Evolutionary conservation across 2,797 vertebrate species (phyloP).

Genomic region (Phataginus tetradactyla): DNA sequence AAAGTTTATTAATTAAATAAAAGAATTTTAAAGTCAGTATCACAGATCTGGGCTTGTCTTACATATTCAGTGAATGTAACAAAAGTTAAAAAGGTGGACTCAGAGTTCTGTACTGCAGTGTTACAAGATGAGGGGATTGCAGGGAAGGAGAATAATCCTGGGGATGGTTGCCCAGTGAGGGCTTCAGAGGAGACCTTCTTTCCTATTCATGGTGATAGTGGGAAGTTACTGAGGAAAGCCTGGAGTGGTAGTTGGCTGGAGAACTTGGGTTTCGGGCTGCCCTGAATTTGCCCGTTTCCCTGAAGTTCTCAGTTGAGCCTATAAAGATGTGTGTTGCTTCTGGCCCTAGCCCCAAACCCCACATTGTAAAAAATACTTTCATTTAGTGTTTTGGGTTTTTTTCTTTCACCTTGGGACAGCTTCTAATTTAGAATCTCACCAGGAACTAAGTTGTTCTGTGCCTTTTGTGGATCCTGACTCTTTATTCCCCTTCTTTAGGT

Average conservation of each 20-base stretch:
- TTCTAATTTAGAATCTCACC: constrained; percentile 55
- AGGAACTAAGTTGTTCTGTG: neutral
- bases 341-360: constrained; percentile 32
- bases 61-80: neutral
- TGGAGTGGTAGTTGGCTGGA: neutral
- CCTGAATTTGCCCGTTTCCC: neutral
- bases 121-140: neutral
- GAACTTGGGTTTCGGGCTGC: neutral
- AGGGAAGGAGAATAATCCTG: neutral
- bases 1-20: neutral
- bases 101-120: neutral
- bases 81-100: neutral
- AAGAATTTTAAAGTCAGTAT: neutral
- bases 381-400: constrained; percentile 39
- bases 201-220: neutral
- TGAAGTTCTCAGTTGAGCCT: neutral
- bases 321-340: constrained; percentile 31
- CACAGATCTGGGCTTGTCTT: neutral
- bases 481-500: neutral
- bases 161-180: neutral
- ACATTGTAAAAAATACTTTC: constrained; percentile 29
- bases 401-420: constrained; percentile 20
- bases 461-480: constrained; percentile 19
- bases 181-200: neutral
- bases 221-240: neutral